Evolutionary conservation across 2,888 invertebrate genomes (phyloP).

Genomic region (Caenorhabditis sp.): DNA sequence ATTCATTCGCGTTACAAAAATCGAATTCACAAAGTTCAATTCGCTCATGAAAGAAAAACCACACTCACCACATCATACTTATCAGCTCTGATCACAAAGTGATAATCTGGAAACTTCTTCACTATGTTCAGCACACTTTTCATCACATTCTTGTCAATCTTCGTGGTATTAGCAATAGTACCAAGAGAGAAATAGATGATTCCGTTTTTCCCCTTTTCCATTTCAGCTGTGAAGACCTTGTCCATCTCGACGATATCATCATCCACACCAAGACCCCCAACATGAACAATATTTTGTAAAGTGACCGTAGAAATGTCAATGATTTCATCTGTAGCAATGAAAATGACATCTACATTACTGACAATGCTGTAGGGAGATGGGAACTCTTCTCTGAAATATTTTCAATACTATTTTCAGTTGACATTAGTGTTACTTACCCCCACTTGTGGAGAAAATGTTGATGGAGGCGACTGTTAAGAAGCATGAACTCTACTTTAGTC

Average conservation of each 20-base stretch:
- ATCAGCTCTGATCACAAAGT: conserved; percentile 74
- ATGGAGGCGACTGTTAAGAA: conserved; percentile 18
- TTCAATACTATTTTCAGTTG: background rate
- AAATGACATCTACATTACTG: conserved; percentile 71
- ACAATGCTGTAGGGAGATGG: conserved; percentile 63
- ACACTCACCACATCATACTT: conserved; percentile 63
- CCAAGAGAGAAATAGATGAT: conserved; percentile 76
- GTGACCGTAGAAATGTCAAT: conserved; percentile 73
- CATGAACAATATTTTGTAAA: conserved; percentile 73
- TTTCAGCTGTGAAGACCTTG: conserved; percentile 61
- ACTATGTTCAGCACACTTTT: conserved; percentile 69
- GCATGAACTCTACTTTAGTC: background rate
- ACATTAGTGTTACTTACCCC: conserved; percentile 25
- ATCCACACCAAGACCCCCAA: conserved; percentile 74
- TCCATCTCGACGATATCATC: conserved; percentile 47
- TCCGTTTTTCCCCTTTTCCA: conserved; percentile 72
- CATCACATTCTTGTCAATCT: conserved; percentile 66
- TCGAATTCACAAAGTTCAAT: too few relatives aligned
- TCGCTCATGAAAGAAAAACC: background rate
- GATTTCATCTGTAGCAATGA: conserved; percentile 74
- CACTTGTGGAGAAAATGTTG: conserved; percentile 41
- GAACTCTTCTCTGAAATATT: conserved; percentile 66
- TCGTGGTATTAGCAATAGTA: conserved; percentile 72
- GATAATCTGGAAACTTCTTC: conserved; percentile 70
- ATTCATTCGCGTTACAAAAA: too few relatives aligned